These are phyloP conservation scores for Poecilus cupreus DNA, from an alignment of 2,888 invertebrate species.

Conservation along the genomic window DNA sequence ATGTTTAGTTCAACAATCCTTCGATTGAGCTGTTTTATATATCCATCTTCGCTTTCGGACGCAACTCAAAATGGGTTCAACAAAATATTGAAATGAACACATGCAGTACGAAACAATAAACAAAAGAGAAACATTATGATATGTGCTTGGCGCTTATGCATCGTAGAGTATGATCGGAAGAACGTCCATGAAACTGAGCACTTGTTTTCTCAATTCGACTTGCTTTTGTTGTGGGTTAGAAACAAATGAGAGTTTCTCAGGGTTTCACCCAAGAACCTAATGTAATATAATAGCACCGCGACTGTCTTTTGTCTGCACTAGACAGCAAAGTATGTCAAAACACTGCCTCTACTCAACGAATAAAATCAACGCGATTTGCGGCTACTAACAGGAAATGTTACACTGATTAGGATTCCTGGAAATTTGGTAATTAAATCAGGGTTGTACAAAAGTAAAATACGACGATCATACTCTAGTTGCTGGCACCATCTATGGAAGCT, in stretches of 20 bases:
- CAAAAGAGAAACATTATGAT: background rate
- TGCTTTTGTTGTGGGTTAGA: background rate
- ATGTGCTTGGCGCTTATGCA: no score
- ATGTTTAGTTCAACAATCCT: conserved; percentile 69
- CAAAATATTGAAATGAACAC: background rate
- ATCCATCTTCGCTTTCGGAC: background rate
- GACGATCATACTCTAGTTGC: background rate
- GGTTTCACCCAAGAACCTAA: background rate
- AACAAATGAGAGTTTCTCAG: background rate
- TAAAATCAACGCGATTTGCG: no score
- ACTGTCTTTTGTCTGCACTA: background rate
- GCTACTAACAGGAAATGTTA: no score
- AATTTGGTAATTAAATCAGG: no score
- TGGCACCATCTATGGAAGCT: background rate
- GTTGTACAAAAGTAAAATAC: no score
- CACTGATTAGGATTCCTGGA: no score
- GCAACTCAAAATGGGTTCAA: conserved; percentile 51
- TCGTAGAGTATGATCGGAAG: no score
- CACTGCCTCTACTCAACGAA: no score
- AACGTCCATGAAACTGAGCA: no score
- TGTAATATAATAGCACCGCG: background rate
- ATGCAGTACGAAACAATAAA: background rate
- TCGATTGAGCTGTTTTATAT: background rate
- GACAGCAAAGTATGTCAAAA: background rate
- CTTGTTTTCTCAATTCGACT: no score